phyloP scores from a whole-genome alignment of 2,888 invertebrate species.

The Limnephilus marmoratus region DNA sequence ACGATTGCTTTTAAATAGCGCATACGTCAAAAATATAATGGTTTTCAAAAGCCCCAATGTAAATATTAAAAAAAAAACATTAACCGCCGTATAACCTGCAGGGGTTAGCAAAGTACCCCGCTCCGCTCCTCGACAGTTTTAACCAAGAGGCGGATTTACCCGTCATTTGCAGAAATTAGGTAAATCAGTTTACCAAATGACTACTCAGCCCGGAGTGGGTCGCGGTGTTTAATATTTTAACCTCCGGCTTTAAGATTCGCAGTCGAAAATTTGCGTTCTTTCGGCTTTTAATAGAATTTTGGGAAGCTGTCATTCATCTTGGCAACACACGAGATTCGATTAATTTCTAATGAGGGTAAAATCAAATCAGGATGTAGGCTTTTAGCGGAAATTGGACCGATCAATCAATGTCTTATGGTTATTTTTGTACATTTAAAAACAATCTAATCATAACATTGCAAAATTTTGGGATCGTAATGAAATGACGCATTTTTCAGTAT shows the following conservation, averaged over 20 bases:
- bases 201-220: constrained; percentile 45
- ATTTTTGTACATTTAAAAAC: constrained; percentile 26
- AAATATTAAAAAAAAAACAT: not conserved
- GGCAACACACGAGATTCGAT: constrained; percentile 39
- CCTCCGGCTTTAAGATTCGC: constrained; percentile 41
- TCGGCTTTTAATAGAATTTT: constrained; percentile 37
- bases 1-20: not conserved
- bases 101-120: not conserved
- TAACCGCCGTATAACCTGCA: not conserved
- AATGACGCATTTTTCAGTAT: not conserved
- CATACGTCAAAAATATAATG: not conserved
- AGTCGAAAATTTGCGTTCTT: constrained; percentile 22
- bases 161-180: constrained; percentile 66
- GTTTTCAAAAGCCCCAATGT: not conserved
- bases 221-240: constrained; percentile 50
- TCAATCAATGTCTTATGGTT: constrained; percentile 23
- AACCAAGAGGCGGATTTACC: constrained; percentile 61
- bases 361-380: constrained; percentile 26
- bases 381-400: constrained; percentile 31
- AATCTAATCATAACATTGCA: not conserved
- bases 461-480: not conserved
- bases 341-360: constrained; percentile 31
- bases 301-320: constrained; percentile 35
- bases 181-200: constrained; percentile 64
- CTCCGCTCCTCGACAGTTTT: constrained; percentile 39